Base-by-base conservation (phyloP, 2,888 invertebrate genomes). In the Cistogaster globosa region DNA sequence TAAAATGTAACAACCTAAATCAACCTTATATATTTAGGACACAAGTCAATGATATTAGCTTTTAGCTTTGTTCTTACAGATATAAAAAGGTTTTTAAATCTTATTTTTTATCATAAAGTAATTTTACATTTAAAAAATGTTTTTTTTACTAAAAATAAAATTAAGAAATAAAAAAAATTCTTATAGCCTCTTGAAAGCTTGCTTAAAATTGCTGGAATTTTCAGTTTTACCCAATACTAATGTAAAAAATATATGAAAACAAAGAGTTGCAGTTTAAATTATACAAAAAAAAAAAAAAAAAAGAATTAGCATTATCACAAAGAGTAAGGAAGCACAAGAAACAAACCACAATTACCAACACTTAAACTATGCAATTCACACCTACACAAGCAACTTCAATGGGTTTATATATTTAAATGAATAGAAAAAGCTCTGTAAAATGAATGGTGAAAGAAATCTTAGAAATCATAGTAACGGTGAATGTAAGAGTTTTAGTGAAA, bases 301-400 rank as follows among this genome's bases (percentile, higher is more conserved):
- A 7, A 60, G 26, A 2, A 1, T 65, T 55, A 14, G 14, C 14
- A 22, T 55, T 26, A 22, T 14, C 4, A 5, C 26, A 26, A 57
- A 60, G n/a, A 14, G 58, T 32, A 38, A 26, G 26, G 55, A 48
- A 57, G 18, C 0, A 42, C 14, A 26, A 38, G 22, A 72, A 80
- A 65, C 60, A n/a, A 53, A 20, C 51, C 51, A 77, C 82, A 83
- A 83, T 77, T 72, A 77, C 76, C 67, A 72, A 67, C 82, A 77
- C 77, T 79, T 63, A 63, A 69, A 78, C 74, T 83, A 69, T 75
- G 62, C 57, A 65, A 75, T 26, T 48, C 14, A 45, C 22, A 53
- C 22, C 67, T 18, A 60, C 20, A 69, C 26, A 51, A 16, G 9
- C 32, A 16, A 9, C 20, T 20, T 14, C 26, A 51, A 69, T 53